Evolutionary conservation across 2,797 vertebrate species (phyloP).

Genomic region (Ispidina picta): DNA sequence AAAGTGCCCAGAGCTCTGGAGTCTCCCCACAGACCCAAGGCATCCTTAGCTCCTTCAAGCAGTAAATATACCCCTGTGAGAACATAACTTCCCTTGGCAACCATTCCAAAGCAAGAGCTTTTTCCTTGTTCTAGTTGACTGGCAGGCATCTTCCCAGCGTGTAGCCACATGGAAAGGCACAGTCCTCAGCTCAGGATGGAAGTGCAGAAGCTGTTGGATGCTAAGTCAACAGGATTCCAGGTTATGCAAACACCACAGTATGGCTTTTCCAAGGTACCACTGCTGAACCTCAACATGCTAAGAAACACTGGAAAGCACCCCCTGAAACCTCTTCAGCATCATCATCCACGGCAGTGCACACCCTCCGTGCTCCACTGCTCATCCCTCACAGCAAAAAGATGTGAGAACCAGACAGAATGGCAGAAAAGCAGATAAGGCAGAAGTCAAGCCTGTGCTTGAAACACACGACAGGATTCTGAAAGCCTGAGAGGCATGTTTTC

Average conservation of each 20-base stretch:
- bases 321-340: neutral
- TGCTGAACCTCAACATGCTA: neutral
- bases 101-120: neutral
- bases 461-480: neutral
- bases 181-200: neutral
- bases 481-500: neutral
- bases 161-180: neutral
- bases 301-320: neutral
- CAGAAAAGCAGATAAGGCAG: neutral
- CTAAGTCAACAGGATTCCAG: neutral
- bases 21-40: neutral
- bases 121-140: neutral
- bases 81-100: neutral
- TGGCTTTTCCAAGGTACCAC: neutral
- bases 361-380: neutral
- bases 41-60: neutral
- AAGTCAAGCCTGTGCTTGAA: neutral
- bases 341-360: neutral
- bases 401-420: neutral
- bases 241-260: neutral
- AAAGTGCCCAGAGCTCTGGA: slow-evolving; percentile 8
- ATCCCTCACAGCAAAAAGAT: neutral
- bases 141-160: neutral
- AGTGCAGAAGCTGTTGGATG: neutral
- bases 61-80: neutral